Percentiles rank a stretch among this genome's conserved stretches.
Evolutionary conservation across 2,888 invertebrate genomes (phyloP).

Genomic region (Spodoptera exigua): DNA sequence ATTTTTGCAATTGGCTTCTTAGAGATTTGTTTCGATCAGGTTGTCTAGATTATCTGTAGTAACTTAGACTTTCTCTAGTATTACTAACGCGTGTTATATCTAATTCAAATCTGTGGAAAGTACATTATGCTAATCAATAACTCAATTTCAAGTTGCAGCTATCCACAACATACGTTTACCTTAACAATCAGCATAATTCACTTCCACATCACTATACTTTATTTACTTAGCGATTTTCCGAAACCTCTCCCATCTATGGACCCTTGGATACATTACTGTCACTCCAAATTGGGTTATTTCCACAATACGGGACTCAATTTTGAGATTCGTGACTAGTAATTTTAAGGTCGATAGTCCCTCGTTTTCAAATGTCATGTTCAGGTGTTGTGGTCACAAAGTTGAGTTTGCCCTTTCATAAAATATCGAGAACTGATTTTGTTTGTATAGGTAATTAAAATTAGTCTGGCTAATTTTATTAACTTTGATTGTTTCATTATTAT

Average conservation of each 20-base stretch:
- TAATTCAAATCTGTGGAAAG: too few species aligned
- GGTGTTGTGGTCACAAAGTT: conserved; percentile 69
- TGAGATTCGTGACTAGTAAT: conserved; percentile 68
- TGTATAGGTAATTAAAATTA: conserved; percentile 17
- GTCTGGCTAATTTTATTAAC: conserved; percentile 14
- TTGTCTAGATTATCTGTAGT: too few species aligned
- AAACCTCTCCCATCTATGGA: conserved; percentile 29
- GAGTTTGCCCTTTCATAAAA: conserved; percentile 36
- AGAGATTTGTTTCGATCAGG: too few species aligned
- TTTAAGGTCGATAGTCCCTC: conserved; percentile 67
- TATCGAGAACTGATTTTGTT: conserved; percentile 55
- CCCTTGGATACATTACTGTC: conserved; percentile 56
- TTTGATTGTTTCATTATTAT: not conserved
- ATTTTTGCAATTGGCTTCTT: not conserved
- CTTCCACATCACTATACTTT: conserved; percentile 30
- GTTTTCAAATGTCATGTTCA: conserved; percentile 72
- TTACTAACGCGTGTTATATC: not conserved
- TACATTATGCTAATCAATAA: too few species aligned
- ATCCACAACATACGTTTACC: not conserved
- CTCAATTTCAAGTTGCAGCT: too few species aligned
- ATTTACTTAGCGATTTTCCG: conserved; percentile 38
- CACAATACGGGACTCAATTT: conserved; percentile 74
- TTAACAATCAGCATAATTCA: conserved; percentile 37
- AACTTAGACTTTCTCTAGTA: not conserved
- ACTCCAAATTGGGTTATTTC: conserved; percentile 69